phyloP scores from a whole-genome alignment of 2,113 vertebrate genomes.

The rat (Rattus norvegicus) region GRCr8 NC_086024.1:114290001-114290500 shows the following conservation, averaged over 20 bases:
- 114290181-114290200: not conserved
- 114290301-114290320: not conserved
- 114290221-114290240: not conserved
- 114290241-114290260: not conserved
- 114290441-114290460: slow-evolving; percentile 12
- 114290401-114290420: slow-evolving; percentile 33
- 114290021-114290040: not conserved
- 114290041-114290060: not conserved
- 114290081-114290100: slow-evolving; percentile 50
- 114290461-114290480: slow-evolving; percentile 23
- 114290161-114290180: not conserved
- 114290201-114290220: not conserved
- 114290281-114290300: not conserved
- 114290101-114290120: not conserved
- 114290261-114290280: not conserved
- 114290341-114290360: slow-evolving; percentile 26
- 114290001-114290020: not conserved
- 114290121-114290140: not conserved
- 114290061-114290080: slow-evolving; percentile 39
- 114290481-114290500: not conserved
- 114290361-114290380: not conserved
- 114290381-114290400: slow-evolving; percentile 28
- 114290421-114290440: slow-evolving; percentile 14
- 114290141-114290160: not conserved
- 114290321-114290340: slow-evolving; percentile 15